Conservation (phyloP, 2,888 invertebrate genomes). For the Acanthosepion pharaonis region DNA sequence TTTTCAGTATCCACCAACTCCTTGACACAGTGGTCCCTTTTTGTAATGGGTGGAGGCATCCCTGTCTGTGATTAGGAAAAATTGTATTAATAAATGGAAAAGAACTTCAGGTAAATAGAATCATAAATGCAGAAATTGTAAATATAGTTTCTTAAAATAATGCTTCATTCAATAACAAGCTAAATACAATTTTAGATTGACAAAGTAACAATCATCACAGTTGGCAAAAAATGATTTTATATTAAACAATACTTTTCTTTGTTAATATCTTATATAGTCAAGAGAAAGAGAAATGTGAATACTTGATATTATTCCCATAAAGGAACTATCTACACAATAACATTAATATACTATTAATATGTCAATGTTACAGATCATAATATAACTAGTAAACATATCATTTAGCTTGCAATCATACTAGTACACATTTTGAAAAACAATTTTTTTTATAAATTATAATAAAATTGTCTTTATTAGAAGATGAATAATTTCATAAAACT, state of each 20-base stretch:
- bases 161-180: background rate
- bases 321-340: background rate
- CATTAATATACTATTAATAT: background rate
- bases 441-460: no score
- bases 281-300: background rate
- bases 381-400: no score
- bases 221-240: background rate
- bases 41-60: slow-evolving; percentile 78
- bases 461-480: no score
- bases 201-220: background rate
- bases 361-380: no score
- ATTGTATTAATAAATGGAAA: background rate
- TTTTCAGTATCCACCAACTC: slow-evolving; percentile 97
- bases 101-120: background rate
- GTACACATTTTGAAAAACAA: no score
- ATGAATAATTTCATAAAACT: no score
- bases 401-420: no score
- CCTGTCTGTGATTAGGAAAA: slow-evolving; percentile 47
- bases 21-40: slow-evolving; percentile 85
- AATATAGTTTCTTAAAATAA: slow-evolving; percentile 48
- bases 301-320: background rate
- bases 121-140: background rate
- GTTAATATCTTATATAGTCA: background rate
- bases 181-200: background rate
- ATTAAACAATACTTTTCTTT: background rate